A percentile compares a stretch with the other conserved stretches of the same genome.
Evolutionary conservation across 2,888 invertebrate genomes (phyloP).

Genomic region (Sminthurinus aureus): DNA sequence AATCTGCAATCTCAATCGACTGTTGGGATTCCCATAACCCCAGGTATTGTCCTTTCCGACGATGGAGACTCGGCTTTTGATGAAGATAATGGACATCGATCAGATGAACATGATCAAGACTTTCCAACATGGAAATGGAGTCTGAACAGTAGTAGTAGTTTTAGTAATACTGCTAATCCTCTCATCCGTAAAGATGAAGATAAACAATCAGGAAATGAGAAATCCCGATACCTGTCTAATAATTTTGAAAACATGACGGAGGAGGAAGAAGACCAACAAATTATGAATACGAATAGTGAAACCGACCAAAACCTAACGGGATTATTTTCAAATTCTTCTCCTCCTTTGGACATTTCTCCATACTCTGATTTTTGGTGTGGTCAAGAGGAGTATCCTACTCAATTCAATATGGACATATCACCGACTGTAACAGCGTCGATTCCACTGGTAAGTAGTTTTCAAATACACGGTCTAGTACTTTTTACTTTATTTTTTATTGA

Average conservation of each 20-base stretch:
- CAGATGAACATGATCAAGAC: background rate
- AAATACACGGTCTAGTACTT: too few relatives aligned
- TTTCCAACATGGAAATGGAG: background rate
- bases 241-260: background rate
- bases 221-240: background rate
- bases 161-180: too few relatives aligned
- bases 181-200: background rate
- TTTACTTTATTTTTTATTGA: too few relatives aligned
- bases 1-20: background rate
- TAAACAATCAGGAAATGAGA: background rate
- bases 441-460: constrained; percentile 10
- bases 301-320: background rate
- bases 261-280: background rate
- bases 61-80: background rate
- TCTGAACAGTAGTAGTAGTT: background rate
- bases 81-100: background rate
- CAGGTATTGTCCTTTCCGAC: background rate
- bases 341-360: background rate
- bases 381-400: background rate
- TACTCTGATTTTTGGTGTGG: background rate
- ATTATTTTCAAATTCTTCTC: constrained; percentile 7
- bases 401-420: constrained; percentile 32
- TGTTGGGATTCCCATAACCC: constrained; percentile 16
- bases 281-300: background rate
- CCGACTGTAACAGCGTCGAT: constrained; percentile 11